Percentiles rank a stretch among this genome's conserved stretches.
Evolutionary conservation across 2,888 invertebrate species (phyloP).

Genomic region (Dermolepida albohirtum): DNA sequence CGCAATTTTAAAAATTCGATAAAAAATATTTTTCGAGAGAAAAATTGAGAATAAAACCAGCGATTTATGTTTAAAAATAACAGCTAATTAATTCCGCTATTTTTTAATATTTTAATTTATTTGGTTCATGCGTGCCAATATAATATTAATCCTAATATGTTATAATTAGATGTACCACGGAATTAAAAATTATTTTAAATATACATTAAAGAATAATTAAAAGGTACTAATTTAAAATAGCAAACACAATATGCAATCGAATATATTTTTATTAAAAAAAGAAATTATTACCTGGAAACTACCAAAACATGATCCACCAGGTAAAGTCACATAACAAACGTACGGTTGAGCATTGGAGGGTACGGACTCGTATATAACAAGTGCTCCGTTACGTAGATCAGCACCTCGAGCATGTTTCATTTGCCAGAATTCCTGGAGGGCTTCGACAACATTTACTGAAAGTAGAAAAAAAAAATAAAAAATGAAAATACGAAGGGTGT

Average conservation of each 20-base stretch:
- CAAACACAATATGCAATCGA: too few relatives aligned
- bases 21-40: too few relatives aligned
- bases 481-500: conserved; percentile 20
- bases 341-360: conserved; percentile 92
- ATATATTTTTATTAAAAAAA: neutral
- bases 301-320: conserved; percentile 95
- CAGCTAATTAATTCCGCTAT: too few relatives aligned
- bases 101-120: too few relatives aligned
- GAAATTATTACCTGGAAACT: conserved; percentile 84
- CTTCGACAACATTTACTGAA: conserved; percentile 94
- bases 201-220: neutral
- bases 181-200: too few relatives aligned
- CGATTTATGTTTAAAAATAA: too few relatives aligned
- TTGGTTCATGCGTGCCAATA: too few relatives aligned
- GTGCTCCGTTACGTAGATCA: conserved; percentile 86
- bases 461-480: conserved; percentile 47
- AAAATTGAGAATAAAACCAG: too few relatives aligned
- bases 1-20: too few relatives aligned
- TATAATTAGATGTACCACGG: too few relatives aligned
- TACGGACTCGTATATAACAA: conserved; percentile 95
- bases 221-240: conserved; percentile 5
- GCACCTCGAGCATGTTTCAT: conserved; percentile 92
- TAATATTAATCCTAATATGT: neutral
- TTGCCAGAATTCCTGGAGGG: conserved; percentile 97
- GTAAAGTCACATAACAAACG: conserved; percentile 94